Evolutionary conservation across 1,140 invertebrate species (phyloP), one percentile per base, ranked within the genome.

Genomic region (Thaumetopoea pityocampa): DNA sequence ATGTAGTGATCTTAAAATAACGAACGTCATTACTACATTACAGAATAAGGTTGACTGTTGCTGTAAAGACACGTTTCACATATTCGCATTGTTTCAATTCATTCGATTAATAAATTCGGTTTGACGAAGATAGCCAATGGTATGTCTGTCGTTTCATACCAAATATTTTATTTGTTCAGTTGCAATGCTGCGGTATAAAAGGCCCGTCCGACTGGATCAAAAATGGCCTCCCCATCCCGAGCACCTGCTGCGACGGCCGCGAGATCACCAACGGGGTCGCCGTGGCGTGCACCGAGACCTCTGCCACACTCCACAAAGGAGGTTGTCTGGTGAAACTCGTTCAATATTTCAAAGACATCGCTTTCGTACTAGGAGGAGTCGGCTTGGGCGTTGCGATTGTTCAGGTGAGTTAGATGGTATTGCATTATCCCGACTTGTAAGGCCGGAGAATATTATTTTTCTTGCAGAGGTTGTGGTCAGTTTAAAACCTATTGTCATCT

Each of bases 161-260:
- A 28, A 4, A 3, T 29, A 19, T 9, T 15, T 12, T 12, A 1
- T 5, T 4, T 7, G 26, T 86, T 16, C 66, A 95, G 92, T 81
- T 94, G 40, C 74, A 91, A 65, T 96, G 94, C 79, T 96, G 94
- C 62, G 94, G 94, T 34, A 91, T 94, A 17, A 85, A 88, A 34
- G 86, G 88, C 5, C 87, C 89, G 2, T 44, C 49, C 0, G 93
- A 96, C 63, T 96, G 94, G 93, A 43, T 76, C 15, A 77, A 68
- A 15, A 88, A 87, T 50, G 88, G 88, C 17, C 79, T 87, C 19
- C 82, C 80, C 2, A 67, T 93, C 28, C 92, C 93, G 0, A 68
- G 86, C 14, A 89, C 91, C 1, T 94, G 93, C 70, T 95, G 93
- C 76, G 77, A 85, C 0, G 85, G 89, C 6, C 68, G 62, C 16